Percentiles rank a stretch among this genome's conserved stretches.
Evolutionary conservation across 2,113 vertebrate species (phyloP).

Genomic region (Cochlearius cochlearius): DNA sequence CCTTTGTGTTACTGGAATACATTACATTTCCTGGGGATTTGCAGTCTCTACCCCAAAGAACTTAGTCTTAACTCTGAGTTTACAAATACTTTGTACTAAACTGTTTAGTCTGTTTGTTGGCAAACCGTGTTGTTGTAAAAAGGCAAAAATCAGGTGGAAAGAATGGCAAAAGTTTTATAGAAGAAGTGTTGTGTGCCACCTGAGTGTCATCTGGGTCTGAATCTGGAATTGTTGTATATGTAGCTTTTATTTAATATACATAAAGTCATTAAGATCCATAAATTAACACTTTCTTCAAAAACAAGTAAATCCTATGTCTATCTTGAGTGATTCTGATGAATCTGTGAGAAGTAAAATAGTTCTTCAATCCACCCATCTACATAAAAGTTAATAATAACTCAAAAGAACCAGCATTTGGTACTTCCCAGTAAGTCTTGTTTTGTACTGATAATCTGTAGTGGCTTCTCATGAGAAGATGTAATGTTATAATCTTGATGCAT

Average conservation of each 20-base stretch:
- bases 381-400: not conserved
- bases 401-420: not conserved
- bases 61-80: not conserved
- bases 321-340: not conserved
- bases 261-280: not conserved
- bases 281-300: not conserved
- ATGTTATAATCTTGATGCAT: not conserved
- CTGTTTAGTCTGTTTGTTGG: not conserved
- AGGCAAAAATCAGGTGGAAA: not conserved
- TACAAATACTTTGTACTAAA: not conserved
- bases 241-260: not conserved
- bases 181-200: not conserved
- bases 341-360: not conserved
- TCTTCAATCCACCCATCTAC: not conserved
- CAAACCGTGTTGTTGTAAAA: not conserved
- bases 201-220: not conserved
- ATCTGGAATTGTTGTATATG: not conserved
- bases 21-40: not conserved
- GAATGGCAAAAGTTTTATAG: not conserved
- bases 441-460: not conserved
- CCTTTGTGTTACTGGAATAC: not conserved
- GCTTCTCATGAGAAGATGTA: not conserved
- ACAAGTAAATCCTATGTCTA: not conserved
- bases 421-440: not conserved
- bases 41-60: not conserved